Percentiles rank a stretch among this genome's conserved stretches.
These are phyloP conservation scores for Hydropsyche tenuis DNA, from an alignment of 1,140 invertebrate species.

Conservation along the genomic window DNA sequence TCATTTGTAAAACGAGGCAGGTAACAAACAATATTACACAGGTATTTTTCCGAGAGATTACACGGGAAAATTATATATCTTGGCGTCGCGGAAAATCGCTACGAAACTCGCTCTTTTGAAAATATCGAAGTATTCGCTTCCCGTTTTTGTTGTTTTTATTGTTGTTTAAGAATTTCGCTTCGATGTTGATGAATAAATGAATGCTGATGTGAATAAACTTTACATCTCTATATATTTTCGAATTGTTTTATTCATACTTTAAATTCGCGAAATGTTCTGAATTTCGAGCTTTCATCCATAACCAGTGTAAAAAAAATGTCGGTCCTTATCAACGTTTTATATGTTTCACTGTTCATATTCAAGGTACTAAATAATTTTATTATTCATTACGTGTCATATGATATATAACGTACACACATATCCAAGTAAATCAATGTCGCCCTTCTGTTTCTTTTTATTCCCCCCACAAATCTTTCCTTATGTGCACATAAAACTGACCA, in stretches of 20 bases:
- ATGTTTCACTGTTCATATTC: too few relatives aligned
- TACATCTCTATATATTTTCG: too few relatives aligned
- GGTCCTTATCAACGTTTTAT: too few relatives aligned
- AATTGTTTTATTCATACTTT: too few relatives aligned
- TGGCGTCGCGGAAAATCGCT: neutral
- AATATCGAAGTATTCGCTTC: neutral
- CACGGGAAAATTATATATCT: neutral
- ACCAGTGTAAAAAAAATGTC: too few relatives aligned
- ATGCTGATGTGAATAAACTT: too few relatives aligned
- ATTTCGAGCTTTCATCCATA: too few relatives aligned
- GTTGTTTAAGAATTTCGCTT: neutral
- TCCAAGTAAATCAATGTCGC: neutral
- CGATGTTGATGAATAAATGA: too few relatives aligned
- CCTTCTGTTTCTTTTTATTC: neutral
- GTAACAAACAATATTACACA: conserved; percentile 31
- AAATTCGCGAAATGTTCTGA: too few relatives aligned
- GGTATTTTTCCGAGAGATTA: conserved; percentile 28
- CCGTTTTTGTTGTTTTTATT: neutral
- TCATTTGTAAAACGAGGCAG: conserved; percentile 29
- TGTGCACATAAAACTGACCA: conserved; percentile 19
- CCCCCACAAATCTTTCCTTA: conserved; percentile 14
- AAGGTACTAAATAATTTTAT: too few relatives aligned
- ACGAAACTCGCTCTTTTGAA: neutral
- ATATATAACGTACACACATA: neutral
- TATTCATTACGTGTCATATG: too few relatives aligned